phyloP scores from a whole-genome alignment of 2,888 invertebrate genomes.

The Acrobasis repandana region DNA sequence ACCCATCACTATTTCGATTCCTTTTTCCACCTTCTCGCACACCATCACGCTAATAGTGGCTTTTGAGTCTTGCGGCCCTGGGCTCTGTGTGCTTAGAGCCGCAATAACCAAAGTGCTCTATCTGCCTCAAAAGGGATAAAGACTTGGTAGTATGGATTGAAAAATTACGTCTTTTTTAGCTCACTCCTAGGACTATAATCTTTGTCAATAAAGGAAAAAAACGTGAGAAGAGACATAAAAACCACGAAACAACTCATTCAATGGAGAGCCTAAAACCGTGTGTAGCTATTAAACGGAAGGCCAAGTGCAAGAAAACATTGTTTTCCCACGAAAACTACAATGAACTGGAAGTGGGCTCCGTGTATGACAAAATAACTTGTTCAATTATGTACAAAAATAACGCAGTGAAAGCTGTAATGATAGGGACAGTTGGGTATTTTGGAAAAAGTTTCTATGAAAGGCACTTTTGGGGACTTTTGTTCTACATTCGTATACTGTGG shows the following conservation, averaged over 20 bases:
- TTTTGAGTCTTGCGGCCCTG: too few species aligned
- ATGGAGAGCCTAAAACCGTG: conserved; percentile 17
- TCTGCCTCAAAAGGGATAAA: too few species aligned
- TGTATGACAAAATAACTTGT: conserved; percentile 8
- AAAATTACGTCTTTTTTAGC: neutral
- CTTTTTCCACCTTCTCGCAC: too few species aligned
- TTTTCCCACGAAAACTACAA: conserved; percentile 27
- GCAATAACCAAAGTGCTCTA: too few species aligned
- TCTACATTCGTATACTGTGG: too few species aligned
- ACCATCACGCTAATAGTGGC: too few species aligned
- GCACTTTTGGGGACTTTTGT: neutral
- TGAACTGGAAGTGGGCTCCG: conserved; percentile 32
- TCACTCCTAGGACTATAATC: neutral
- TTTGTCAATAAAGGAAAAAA: conserved; percentile 9
- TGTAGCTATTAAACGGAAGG: conserved; percentile 20
- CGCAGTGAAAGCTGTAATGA: conserved; percentile 45
- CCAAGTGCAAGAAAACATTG: conserved; percentile 19
- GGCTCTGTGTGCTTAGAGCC: too few species aligned
- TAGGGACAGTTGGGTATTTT: conserved; percentile 48
- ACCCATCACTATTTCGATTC: too few species aligned
- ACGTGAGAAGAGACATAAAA: conserved; percentile 8
- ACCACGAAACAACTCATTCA: conserved; percentile 1
- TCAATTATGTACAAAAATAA: conserved; percentile 56
- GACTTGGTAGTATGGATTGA: too few species aligned
- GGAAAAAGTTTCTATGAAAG: conserved; percentile 37